These are phyloP conservation scores for Galeopterus variegatus DNA, from an alignment of 2,113 vertebrate species.

Conservation along the genomic window DNA sequence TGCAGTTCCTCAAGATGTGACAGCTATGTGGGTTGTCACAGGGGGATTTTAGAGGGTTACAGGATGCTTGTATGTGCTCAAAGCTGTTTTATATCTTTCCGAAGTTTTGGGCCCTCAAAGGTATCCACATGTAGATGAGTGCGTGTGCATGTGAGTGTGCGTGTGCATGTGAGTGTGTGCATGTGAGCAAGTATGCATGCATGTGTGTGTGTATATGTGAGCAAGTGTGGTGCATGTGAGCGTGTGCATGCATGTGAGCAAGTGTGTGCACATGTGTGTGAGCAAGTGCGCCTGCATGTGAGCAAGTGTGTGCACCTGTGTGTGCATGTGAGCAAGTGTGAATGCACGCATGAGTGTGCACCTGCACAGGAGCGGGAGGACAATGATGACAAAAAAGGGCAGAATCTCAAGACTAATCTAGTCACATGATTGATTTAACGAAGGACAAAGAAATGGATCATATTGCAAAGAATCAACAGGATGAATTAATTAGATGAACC, in stretches of 20 bases:
- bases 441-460: background rate
- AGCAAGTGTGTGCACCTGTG: background rate
- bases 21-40: background rate
- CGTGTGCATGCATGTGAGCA: background rate
- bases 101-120: background rate
- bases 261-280: background rate
- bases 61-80: background rate
- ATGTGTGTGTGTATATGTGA: background rate
- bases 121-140: background rate
- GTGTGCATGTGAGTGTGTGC: background rate
- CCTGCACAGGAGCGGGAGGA: background rate
- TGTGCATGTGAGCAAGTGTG: background rate
- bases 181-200: background rate
- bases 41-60: background rate
- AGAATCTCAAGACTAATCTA: background rate
- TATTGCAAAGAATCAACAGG: constrained; percentile 1
- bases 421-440: background rate
- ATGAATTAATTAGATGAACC: background rate
- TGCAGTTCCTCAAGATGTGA: background rate
- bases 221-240: background rate
- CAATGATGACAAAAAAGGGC: background rate
- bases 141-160: background rate
- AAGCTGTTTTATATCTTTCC: background rate
- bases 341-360: no score
- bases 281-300: accelerated